phyloP scores from a whole-genome alignment of 2,888 invertebrate species.

The Caenorhabditis afra region DNA sequence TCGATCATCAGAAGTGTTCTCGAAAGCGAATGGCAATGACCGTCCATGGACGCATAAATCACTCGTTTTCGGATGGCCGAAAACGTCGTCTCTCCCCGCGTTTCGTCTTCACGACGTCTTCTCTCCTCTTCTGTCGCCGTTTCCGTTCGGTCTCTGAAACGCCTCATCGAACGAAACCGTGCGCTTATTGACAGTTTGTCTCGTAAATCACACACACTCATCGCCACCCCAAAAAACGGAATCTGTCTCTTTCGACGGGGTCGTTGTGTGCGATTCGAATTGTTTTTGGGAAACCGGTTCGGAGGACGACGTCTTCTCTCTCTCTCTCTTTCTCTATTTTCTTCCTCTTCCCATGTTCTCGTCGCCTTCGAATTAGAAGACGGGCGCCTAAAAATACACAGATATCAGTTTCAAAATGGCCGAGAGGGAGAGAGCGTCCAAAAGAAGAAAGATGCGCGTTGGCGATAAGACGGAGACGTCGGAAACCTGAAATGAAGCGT shows the following conservation, averaged over 20 bases:
- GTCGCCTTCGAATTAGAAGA: background rate
- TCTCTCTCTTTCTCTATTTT: slow-evolving; percentile 16
- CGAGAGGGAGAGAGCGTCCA: slow-evolving; percentile 9
- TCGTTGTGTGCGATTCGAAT: slow-evolving; percentile 28
- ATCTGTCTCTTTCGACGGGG: slow-evolving; percentile 16
- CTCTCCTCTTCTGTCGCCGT: slow-evolving; percentile 3
- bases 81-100: slow-evolving; percentile 14
- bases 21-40: background rate
- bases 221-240: slow-evolving; percentile 24
- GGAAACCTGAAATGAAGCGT: slow-evolving; percentile 37
- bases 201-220: slow-evolving; percentile 31
- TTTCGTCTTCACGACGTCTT: slow-evolving; percentile 12
- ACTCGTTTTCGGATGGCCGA: slow-evolving; percentile 10
- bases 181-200: slow-evolving; percentile 36
- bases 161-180: slow-evolving; percentile 46
- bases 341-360: background rate
- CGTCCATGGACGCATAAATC: slow-evolving; percentile 25
- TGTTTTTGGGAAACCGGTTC: slow-evolving; percentile 50
- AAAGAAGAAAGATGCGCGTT: slow-evolving; percentile 10
- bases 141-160: slow-evolving; percentile 45
- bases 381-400: slow-evolving; percentile 14
- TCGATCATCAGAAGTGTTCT: slow-evolving; percentile 10
- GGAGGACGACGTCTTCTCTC: slow-evolving; percentile 32
- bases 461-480: slow-evolving; percentile 35
- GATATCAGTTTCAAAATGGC: slow-evolving; percentile 23